Percentiles rank a stretch among this genome's conserved stretches.
Conservation (phyloP, 92 coral and sea anemone genomes). For the Siderastrea radians region DNA sequence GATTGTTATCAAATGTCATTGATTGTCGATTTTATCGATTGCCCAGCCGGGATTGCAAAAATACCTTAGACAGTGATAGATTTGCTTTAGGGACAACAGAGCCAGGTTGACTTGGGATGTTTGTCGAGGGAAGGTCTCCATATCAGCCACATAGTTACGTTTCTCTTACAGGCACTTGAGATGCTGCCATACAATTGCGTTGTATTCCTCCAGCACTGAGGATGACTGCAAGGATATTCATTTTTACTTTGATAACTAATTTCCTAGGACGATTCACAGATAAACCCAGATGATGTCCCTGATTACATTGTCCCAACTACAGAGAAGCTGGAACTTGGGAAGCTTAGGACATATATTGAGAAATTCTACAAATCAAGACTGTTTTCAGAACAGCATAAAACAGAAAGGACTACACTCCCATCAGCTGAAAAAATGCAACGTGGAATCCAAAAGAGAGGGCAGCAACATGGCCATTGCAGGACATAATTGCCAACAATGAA, state of each 20-base stretch:
- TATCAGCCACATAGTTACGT: too few species aligned
- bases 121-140: too few species aligned
- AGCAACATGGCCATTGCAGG: conserved; percentile 40
- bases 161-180: too few species aligned
- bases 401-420: conserved; percentile 48
- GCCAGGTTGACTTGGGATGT: too few species aligned
- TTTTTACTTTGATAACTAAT: not conserved
- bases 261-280: conserved; percentile 30
- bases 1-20: too few species aligned
- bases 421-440: conserved; percentile 19
- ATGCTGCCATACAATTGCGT: too few species aligned
- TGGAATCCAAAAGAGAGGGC: conserved; percentile 34
- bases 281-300: conserved; percentile 21
- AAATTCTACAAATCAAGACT: conserved; percentile 46
- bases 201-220: too few species aligned
- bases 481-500: not conserved
- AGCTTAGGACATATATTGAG: conserved; percentile 34
- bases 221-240: not conserved
- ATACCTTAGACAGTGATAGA: too few species aligned
- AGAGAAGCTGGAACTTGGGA: conserved; percentile 46
- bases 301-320: not conserved
- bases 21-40: too few species aligned
- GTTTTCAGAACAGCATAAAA: conserved; percentile 1
- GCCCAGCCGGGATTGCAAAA: too few species aligned
- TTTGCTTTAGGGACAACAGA: too few species aligned